Percentiles rank a stretch among this genome's conserved stretches.
Evolutionary conservation across 1,140 invertebrate species (phyloP).

Genomic region (Drosophila sp.): DNA sequence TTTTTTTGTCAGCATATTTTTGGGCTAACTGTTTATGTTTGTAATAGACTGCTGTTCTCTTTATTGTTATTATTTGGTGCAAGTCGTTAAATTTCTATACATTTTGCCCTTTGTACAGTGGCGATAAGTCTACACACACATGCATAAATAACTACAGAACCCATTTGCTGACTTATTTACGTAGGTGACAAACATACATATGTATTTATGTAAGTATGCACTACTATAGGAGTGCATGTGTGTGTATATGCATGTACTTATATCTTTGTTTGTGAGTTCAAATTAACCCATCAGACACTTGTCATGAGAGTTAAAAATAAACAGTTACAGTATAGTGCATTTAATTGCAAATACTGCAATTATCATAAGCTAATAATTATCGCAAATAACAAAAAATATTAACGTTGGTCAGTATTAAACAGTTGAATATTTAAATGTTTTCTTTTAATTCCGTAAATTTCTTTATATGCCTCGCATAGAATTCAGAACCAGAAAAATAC

Average conservation of each 20-base stretch:
- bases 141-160: not conserved
- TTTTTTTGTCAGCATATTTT: too few species aligned
- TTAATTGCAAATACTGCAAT: too few species aligned
- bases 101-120: slow-evolving; percentile 43
- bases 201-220: not conserved
- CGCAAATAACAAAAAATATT: too few species aligned
- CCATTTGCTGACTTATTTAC: not conserved
- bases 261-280: too few species aligned
- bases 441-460: too few species aligned
- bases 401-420: too few species aligned
- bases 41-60: slow-evolving; percentile 3
- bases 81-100: slow-evolving; percentile 1
- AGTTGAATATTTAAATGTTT: too few species aligned
- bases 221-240: not conserved
- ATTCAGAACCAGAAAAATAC: too few species aligned
- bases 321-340: too few species aligned
- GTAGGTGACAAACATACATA: not conserved
- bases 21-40: too few species aligned
- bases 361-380: too few species aligned
- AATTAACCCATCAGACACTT: not conserved
- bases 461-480: too few species aligned
- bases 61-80: not conserved
- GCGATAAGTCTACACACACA: slow-evolving; percentile 30
- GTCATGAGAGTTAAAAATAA: not conserved
- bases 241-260: not conserved